Base-by-base conservation (phyloP, 2,888 invertebrate species). In the Leucozona laternaria region DNA sequence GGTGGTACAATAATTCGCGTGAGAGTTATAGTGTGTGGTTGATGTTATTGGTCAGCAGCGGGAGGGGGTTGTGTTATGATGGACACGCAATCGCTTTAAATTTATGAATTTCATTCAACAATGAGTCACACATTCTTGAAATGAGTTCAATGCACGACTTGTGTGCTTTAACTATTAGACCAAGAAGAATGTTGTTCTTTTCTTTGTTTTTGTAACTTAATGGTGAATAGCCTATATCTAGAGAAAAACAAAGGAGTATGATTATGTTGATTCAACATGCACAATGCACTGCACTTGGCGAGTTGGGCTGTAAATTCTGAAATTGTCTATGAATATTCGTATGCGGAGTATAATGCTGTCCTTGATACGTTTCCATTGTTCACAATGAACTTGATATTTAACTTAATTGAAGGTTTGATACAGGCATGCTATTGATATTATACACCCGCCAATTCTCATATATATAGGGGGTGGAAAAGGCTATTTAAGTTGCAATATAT, bases 51-150 rank as follows among this genome's bases (percentile, higher is more conserved):
- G 64, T 48, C 62, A 70, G 58, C 6, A 22, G 7, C 31, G 10
- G 20, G 8, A 34, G 15, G 25, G 40, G 34, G n/a, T 22, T 13
- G 25, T 45, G 43, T 17, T 68, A 40, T 78, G 64, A 57, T 78
- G 70, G 71, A 82, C 86, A 87, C 84, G 87, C 87, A 77, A 87
- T 48, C 50, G 15, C 48, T 40, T 57, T 62, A 73, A 85, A 78
- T 85, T 77, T 78, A 85, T 85, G 77, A 57, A 25, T 57, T 81
- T 70, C 60, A 34, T 31, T 25, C 31, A 31, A 15, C 68, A 45
- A 50, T n/a, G 40, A 70, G 53, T 72, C 45, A 55, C 13, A 10
- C 13, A 60, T 40, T 60, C 40, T 34, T 34, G 57, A 73, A 58
- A 34, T 62, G 68, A 48, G 68, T 53, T 50, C 43, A 45, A 48